Evolutionary conservation across 1,140 invertebrate species (phyloP), one percentile per base, ranked within the genome.

Genomic region (Tribolium madens): DNA sequence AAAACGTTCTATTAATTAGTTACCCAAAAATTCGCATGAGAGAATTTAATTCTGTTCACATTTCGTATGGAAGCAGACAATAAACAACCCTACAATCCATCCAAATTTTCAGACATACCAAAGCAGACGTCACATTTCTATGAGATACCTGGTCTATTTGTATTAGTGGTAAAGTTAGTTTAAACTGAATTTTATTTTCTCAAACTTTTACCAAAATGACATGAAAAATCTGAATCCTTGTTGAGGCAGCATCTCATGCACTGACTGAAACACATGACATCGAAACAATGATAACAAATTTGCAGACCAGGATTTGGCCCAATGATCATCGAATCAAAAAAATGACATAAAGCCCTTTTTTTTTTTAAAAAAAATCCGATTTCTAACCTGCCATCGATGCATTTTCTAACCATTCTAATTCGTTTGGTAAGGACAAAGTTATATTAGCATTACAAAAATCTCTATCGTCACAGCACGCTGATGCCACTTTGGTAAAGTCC

Each of bases 361-460:
- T 21, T 21, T 21, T 26, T 1, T 26, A 26, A 1, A 5, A 26
- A 5, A 4, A 3, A 52, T 31, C 12, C n/a, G 68, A 75, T 47
- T 4, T 75, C 73, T 75, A 76, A 76, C 74, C 74, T 76, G 60
- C 18, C 9, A 68, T 13, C 7, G 36, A 10, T 42, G 36, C 6
- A 42, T n/a, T 42, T 5, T 69, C 77, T 79, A 75, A 80, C 79
- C 79, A 42, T 68, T 26, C 12, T 18, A 47, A 13, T 71, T 31
- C 21, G 31, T 73, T 42, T 73, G 17, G 52, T 33, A 64, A 64
- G 60, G 48, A 46, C 48, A 79, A 69, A 48, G 50, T 69, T 50
- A 78, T 70, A 64, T 50, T 15, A 64, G 77, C 75, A 74, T 83
- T 83, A 81, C 82, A 83, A 77, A 81, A 84, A 77, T 84, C 83